Percentiles rank a stretch among this genome's conserved stretches.
Conservation (phyloP, 2,113 vertebrate species). For the Glaucidium brasilianum region DNA sequence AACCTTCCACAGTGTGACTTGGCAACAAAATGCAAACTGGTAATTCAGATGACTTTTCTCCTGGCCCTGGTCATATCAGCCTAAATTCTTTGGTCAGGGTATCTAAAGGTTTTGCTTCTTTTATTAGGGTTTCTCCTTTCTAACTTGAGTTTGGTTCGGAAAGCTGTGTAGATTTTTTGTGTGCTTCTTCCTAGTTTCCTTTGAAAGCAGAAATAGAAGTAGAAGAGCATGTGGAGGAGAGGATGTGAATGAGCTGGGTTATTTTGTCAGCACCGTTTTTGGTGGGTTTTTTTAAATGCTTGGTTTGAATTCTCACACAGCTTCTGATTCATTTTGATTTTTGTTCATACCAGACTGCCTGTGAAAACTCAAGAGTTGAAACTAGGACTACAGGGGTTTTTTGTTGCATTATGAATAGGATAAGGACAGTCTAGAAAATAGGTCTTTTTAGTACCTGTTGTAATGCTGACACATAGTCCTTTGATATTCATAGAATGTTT, state of each 20-base stretch:
- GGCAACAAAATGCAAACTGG: background rate
- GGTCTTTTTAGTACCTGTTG: background rate
- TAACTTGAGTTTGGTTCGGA: background rate
- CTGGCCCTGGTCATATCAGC: background rate
- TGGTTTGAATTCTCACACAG: constrained; percentile 14
- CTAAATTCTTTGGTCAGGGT: background rate
- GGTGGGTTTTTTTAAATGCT: background rate
- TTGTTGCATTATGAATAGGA: constrained; percentile 1
- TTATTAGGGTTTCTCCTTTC: background rate
- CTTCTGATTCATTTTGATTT: background rate
- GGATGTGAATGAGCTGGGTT: constrained; percentile 21
- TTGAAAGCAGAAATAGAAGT: background rate
- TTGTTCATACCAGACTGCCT: constrained; percentile 13
- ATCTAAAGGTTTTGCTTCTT: background rate
- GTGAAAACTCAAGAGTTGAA: constrained; percentile 19
- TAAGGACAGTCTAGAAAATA: background rate
- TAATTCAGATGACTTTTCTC: background rate
- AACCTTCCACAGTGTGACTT: background rate
- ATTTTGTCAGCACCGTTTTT: constrained; percentile 6
- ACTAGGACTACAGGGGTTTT: background rate
- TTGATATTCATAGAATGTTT: background rate
- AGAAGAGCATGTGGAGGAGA: background rate
- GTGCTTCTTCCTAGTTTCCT: background rate
- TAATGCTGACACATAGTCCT: background rate
- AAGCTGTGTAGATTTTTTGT: background rate